These are phyloP conservation scores for Ammodytes dubius DNA, from an alignment of 2,113 vertebrate genomes.

Conservation along the genomic window DNA sequence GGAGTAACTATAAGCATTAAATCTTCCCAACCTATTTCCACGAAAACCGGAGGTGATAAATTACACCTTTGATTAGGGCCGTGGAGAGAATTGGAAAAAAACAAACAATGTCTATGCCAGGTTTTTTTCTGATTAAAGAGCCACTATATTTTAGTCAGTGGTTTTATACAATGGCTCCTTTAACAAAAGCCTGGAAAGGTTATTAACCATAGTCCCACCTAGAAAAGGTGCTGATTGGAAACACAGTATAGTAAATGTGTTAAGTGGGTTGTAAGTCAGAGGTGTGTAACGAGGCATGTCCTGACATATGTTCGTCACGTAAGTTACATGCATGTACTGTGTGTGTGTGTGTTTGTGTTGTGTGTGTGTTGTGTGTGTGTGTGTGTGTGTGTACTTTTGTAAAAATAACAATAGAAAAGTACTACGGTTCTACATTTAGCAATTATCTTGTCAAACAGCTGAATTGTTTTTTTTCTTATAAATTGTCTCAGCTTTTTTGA, in stretches of 20 bases:
- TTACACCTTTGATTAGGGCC: slow-evolving; percentile 14
- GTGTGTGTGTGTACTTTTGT: too few species aligned
- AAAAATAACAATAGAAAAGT: too few species aligned
- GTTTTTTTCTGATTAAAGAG: not conserved
- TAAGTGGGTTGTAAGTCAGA: slow-evolving; percentile 10
- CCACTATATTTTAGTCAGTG: not conserved
- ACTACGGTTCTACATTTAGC: too few species aligned
- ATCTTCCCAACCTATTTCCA: not conserved
- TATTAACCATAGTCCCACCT: not conserved
- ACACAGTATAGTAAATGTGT: not conserved
- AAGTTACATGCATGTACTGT: too few species aligned
- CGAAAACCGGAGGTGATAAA: not conserved
- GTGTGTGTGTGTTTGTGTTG: too few species aligned
- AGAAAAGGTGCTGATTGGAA: slow-evolving; percentile 3
- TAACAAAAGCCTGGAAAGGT: not conserved
- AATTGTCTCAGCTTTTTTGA: not conserved
- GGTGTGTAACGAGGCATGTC: not conserved
- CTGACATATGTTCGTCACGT: not conserved
- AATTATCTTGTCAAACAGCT: too few species aligned
- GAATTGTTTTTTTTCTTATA: not conserved
- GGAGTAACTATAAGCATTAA: not conserved
- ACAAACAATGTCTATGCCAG: not conserved
- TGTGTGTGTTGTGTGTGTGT: too few species aligned
- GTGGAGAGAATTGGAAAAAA: not conserved
- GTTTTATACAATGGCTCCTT: not conserved